Conservation (phyloP, 2,797 vertebrate species). For the Xiphophorus birchmanni region DNA sequence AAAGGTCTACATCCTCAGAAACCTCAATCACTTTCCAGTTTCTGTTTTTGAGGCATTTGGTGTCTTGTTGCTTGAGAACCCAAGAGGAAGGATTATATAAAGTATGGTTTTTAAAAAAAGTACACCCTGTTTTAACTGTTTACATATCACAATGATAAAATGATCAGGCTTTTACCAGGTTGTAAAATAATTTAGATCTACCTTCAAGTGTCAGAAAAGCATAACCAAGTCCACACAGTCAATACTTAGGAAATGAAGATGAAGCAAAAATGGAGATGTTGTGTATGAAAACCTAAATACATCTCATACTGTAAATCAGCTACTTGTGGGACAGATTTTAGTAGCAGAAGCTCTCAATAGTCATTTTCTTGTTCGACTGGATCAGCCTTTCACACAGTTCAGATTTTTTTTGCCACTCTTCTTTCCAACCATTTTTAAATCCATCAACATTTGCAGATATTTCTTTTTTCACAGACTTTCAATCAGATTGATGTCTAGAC, state of each 20-base stretch:
- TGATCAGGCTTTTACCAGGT: background rate
- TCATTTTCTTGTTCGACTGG: background rate
- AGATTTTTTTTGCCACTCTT: background rate
- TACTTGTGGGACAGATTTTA: background rate
- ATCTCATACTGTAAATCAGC: background rate
- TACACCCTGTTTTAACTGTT: background rate
- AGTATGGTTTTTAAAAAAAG: background rate
- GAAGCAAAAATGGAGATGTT: background rate
- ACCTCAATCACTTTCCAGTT: background rate
- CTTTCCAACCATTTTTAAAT: background rate
- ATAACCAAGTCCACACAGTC: background rate
- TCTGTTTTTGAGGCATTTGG: background rate
- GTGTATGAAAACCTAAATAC: background rate
- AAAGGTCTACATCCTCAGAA: conserved; percentile 12
- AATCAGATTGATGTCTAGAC: background rate
- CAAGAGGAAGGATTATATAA: background rate
- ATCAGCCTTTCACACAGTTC: background rate
- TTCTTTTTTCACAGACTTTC: background rate
- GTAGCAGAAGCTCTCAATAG: background rate
- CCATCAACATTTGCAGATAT: background rate
- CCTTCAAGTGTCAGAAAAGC: background rate
- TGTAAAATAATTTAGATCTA: background rate
- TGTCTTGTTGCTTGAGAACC: background rate
- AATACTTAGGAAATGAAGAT: background rate
- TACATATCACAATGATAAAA: background rate